Evolutionary conservation across 1,140 invertebrate genomes (phyloP), one percentile per base, ranked within the genome.

Genomic region (Bombus picipes): DNA sequence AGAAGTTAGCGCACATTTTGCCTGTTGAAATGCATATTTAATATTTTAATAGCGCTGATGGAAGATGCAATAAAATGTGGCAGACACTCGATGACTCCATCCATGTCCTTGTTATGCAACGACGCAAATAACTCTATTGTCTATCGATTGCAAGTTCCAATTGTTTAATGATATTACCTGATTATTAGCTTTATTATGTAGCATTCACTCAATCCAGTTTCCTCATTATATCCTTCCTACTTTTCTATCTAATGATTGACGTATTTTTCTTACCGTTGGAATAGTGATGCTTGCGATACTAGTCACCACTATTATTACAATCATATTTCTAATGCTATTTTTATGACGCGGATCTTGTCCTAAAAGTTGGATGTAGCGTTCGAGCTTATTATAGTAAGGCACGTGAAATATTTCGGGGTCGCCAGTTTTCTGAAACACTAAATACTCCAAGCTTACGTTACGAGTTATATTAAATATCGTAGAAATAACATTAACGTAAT

Each of bases 211-310:
- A n/a, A 73, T 72, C 2, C 4, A 68, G 37, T 9, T 37, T 68
- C 3, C 3, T 1, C 1, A 3, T 37, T 34, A 2, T 39, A 71
- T 28, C 3, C 39, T 28, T 10, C 0, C 2, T 12, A 5, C 1
- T 28, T 71, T 39, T 15, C 25, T 15, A 41, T 15, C 8, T 6
- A n/a, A 5, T 12, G 15, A 34, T 41, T 28, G 8, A 8, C 6
- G 6, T 41, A 1, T 28, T 37, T 8, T 4, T 0, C 76, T 78
- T 78, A 78, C 76, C 41, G 76, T 22, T 41, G 76, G 76, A 1
- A 78, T 25, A 2, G 41, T 2, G 1, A 65, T 25, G 4, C 57
- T 18, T 10, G 10, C 4, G 34, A 34, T 34, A 34, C 34, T 34
- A 34, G 34, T 34, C 34, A 34, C 34, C 34, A 34, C 34, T 34